Evolutionary conservation across 2,888 invertebrate species (phyloP).

Genomic region (Hirudinaria manillensis): DNA sequence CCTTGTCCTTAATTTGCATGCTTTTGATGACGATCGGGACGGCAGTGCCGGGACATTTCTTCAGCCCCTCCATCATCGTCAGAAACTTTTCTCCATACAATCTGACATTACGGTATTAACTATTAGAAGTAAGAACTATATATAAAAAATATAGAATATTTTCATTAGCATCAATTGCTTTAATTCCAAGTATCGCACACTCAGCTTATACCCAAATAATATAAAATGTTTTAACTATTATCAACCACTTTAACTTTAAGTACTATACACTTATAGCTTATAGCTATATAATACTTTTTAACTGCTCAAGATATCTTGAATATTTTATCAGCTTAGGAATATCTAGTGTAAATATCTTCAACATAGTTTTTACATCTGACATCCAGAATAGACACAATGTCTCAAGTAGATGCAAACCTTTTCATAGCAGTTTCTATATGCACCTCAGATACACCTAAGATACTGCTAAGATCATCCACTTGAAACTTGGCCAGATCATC

Average conservation of each 20-base stretch:
- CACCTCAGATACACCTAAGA: slow-evolving; percentile 24
- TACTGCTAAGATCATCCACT: slow-evolving; percentile 15
- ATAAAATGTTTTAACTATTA: too few relatives aligned
- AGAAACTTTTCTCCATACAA: slow-evolving; percentile 27
- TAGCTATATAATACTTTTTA: too few relatives aligned
- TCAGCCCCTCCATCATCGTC: slow-evolving; percentile 28
- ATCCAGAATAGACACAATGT: not conserved
- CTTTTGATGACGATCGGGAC: slow-evolving; percentile 25
- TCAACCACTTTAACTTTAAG: too few relatives aligned
- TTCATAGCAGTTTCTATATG: slow-evolving; percentile 30
- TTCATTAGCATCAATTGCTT: not conserved
- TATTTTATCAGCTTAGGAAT: not conserved
- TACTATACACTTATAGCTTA: too few relatives aligned
- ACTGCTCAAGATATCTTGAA: too few relatives aligned
- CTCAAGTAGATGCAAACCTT: slow-evolving; percentile 8
- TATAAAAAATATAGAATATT: not conserved
- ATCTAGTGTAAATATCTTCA: too few relatives aligned
- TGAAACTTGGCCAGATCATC: slow-evolving; percentile 31
- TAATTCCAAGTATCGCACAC: not conserved
- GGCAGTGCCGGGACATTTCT: slow-evolving; percentile 23
- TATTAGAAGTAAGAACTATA: not conserved
- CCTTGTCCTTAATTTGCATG: slow-evolving; percentile 22
- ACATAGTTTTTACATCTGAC: not conserved
- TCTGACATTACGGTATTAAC: not conserved
- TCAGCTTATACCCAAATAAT: too few relatives aligned